A percentile compares a stretch with the other conserved stretches of the same genome.
Conservation (phyloP, 2,888 invertebrate genomes). For the Pseudeuparius sepicola region DNA sequence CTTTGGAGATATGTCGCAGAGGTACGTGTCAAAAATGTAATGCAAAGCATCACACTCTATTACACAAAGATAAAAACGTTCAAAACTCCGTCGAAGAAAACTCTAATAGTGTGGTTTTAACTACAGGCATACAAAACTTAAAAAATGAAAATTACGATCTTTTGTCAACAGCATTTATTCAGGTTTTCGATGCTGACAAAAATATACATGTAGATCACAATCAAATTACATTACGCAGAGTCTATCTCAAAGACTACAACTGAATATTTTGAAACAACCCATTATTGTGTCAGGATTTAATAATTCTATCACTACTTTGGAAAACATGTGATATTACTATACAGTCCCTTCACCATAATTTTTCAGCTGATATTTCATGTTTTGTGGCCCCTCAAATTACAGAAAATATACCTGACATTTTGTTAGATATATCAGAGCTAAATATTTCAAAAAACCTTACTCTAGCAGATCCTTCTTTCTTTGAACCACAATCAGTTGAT, state of each 20-base stretch:
- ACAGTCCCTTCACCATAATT: no score
- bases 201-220: slow-evolving; percentile 11
- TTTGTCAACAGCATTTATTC: slow-evolving; percentile 5
- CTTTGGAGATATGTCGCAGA: no score
- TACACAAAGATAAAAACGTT: no score
- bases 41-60: slow-evolving; percentile 16
- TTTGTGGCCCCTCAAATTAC: neutral
- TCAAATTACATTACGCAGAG: slow-evolving; percentile 16
- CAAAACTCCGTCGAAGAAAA: no score
- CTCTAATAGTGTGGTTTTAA: no score
- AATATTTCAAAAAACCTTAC: slow-evolving; percentile 12
- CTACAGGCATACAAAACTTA: no score
- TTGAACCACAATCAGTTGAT: slow-evolving; percentile 14
- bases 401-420: neutral
- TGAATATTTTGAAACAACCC: slow-evolving; percentile 8
- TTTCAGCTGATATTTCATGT: slow-evolving; percentile 1
- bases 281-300: slow-evolving; percentile 15
- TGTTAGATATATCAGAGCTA: slow-evolving; percentile 9
- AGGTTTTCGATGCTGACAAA: slow-evolving; percentile 1
- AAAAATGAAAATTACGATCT: slow-evolving; percentile 6
- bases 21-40: slow-evolving; percentile 16
- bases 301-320: no score
- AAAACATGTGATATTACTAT: no score
- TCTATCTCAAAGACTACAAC: slow-evolving; percentile 15
- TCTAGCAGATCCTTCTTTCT: slow-evolving; percentile 16